Base-by-base conservation (phyloP, 2,113 vertebrate genomes). In the Melanostigma gelatinosum region DNA sequence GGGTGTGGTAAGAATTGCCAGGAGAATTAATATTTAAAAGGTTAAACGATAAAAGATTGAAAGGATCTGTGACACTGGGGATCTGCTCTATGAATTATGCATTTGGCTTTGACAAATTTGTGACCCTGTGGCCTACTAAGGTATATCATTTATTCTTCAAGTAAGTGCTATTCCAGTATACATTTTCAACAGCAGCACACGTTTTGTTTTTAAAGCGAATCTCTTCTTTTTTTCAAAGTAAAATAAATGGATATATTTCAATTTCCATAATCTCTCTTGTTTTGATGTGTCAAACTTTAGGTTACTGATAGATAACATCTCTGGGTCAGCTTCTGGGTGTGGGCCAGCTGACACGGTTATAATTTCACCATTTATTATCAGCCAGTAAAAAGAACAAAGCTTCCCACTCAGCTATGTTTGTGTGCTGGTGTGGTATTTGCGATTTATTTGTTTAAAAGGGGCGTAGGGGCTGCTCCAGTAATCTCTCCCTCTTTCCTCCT, bases 371-470 rank as follows among this genome's bases (percentile, higher is more conserved):
- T 87, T 90, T 85, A 85, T 87, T 61, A 76, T 87, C 63, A 61
- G 63, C 60, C 70, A 72, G 48, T 87, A 48, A 77, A 83, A 88
- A 77, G 85, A 92, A 89, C 76, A 89, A 91, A 86, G 86, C 79
- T 75, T 42, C 75, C 68, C 79, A 66, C 70, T 85, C 70, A 9
- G 58, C 71, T 62, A 62, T 78, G 89, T 72, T 57, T 79, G 22
- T 74, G 60, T 82, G 79, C 60, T 72, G 62, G 9, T 63, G 63
- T 54, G 82, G 82, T 52, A 88, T 92, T 92, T 79, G 52, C 46
- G 89, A 72, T 89, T 91, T 92, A 75, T 89, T 91, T 87, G 52
- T 89, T 83, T 88, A 61, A 80, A 89, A 57, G 85, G 91, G 89
- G 57, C 57, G 57, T 67, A 87, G 90, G 75, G 72, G 42, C 79